Base-by-base conservation (phyloP, 1,140 invertebrate species). In the Bathynomus jamesi region DNA sequence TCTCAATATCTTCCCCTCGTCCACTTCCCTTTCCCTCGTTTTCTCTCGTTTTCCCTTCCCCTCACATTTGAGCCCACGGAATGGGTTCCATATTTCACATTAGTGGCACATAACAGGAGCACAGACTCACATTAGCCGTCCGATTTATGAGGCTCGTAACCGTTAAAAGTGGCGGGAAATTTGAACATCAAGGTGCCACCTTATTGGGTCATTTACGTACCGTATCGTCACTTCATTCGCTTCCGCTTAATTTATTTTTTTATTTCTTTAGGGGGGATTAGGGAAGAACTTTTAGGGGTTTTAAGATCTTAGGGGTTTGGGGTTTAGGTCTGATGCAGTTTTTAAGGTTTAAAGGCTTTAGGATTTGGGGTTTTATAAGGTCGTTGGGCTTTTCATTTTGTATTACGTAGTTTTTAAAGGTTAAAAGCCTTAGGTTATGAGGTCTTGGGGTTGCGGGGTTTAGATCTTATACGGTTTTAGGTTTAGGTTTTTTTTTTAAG, bases 121-220 rank as follows among this genome's bases (percentile, higher is more conserved):
- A 77, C 66, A 70, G 69, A 69, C 70, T 71, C 72, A 74, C 75
- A 77, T 77, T 77, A 77, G 71, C 75, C 70, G 70, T 67, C 63
- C 69, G 73, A 77, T 77, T 77, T 77, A 77, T 77, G 75, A 62
- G 27, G 61, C 69, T 74, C 75, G 75, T 77, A 77, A 77, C 75
- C 72, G 75, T 77, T 77, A 77, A 77, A 77, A 77, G 75, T 77
- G 73, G 72, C 72, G 75, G 75, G 75, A 77, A 77, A 77, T 77
- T 77, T 77, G 75, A 77, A 77, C 75, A 77, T 77, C 69, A 72
- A 69, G 72, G 72, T 67, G 75, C 71, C 75, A 77, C 75, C 75
- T 77, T 77, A 77, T 77, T 77, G 75, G 75, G 70, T 72, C 70
- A 29, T 70, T 71, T 69, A 40, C 32, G 32, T 8, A 40, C 7